Evolutionary conservation across 2,797 vertebrate species (phyloP).

Genomic region (Thaleichthys pacificus): DNA sequence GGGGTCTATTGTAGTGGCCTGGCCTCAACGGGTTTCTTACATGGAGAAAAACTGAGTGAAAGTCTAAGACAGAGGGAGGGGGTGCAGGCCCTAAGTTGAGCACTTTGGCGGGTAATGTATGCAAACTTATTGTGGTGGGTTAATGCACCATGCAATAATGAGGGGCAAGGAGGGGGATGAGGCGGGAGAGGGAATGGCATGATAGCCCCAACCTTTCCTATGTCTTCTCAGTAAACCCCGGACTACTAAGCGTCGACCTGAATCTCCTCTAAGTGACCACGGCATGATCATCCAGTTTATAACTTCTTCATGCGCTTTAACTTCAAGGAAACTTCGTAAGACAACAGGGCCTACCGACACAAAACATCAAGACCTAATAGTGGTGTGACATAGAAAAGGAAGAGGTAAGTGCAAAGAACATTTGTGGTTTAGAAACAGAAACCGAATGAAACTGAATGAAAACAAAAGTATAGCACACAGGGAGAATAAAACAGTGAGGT

Average conservation of each 20-base stretch:
- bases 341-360: conserved; percentile 38
- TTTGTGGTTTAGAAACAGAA: not conserved
- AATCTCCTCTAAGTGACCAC: conserved; percentile 24
- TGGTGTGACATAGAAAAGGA: conserved; percentile 14
- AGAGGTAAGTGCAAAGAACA: not conserved
- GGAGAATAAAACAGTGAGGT: too few relatives aligned
- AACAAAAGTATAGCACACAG: too few relatives aligned
- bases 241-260: conserved; percentile 16
- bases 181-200: conserved; percentile 47
- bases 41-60: conserved; percentile 52
- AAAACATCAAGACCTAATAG: conserved; percentile 28
- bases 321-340: not conserved
- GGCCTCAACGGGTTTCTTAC: conserved; percentile 33
- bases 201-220: conserved; percentile 46
- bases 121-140: conserved; percentile 73
- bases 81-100: conserved; percentile 47
- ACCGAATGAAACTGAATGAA: too few relatives aligned
- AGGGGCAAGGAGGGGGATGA: conserved; percentile 32
- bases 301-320: conserved; percentile 26
- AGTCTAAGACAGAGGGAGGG: conserved; percentile 46
- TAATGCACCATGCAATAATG: conserved; percentile 76
- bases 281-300: conserved; percentile 16
- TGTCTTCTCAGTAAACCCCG: conserved; percentile 25
- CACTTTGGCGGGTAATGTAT: conserved; percentile 71
- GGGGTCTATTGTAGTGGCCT: conserved; percentile 39